These are phyloP conservation scores for Drosophila lini DNA, from an alignment of 1,140 invertebrate species.

Conservation along the genomic window DNA sequence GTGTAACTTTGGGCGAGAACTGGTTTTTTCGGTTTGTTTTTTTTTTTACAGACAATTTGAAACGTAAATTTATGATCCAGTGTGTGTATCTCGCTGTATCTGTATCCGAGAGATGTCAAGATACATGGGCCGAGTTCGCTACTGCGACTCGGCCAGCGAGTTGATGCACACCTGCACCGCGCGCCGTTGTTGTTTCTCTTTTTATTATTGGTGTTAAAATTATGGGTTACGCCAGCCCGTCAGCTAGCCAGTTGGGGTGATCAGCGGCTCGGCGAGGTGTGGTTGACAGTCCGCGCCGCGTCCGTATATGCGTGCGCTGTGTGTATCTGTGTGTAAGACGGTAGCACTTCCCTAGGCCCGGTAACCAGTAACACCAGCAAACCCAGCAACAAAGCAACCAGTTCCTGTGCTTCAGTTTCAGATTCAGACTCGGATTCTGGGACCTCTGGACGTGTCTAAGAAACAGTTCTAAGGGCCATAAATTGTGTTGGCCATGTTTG, in stretches of 20 bases:
- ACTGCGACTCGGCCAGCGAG: constrained; percentile 69
- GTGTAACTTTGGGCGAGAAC: constrained; percentile 69
- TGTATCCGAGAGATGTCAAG: constrained; percentile 79
- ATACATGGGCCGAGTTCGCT: constrained; percentile 63
- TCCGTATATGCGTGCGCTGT: constrained; percentile 2
- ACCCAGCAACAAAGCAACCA: constrained; percentile 54
- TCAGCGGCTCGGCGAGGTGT: constrained; percentile 42
- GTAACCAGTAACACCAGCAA: constrained; percentile 29
- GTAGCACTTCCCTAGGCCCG: constrained; percentile 74
- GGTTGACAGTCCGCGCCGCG: constrained; percentile 22
- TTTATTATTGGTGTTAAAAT: constrained; percentile 83
- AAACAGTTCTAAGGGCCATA: constrained; percentile 79
- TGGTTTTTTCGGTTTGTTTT: constrained; percentile 66
- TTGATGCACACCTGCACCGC: constrained; percentile 78
- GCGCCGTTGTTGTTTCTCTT: constrained; percentile 38
- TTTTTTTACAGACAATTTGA: constrained; percentile 65
- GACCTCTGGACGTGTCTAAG: constrained; percentile 48
- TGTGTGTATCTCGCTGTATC: constrained; percentile 54
- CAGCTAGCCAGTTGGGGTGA: constrained; percentile 40
- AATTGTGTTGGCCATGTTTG: constrained; percentile 58
- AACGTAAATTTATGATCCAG: constrained; percentile 82
- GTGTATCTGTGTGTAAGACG: constrained; percentile 73
- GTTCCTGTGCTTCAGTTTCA: constrained; percentile 50
- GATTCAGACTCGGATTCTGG: constrained; percentile 24
- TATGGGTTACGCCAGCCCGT: constrained; percentile 73